phyloP scores from a whole-genome alignment of 1,140 invertebrate species.

The Sogatella furcifera region DNA sequence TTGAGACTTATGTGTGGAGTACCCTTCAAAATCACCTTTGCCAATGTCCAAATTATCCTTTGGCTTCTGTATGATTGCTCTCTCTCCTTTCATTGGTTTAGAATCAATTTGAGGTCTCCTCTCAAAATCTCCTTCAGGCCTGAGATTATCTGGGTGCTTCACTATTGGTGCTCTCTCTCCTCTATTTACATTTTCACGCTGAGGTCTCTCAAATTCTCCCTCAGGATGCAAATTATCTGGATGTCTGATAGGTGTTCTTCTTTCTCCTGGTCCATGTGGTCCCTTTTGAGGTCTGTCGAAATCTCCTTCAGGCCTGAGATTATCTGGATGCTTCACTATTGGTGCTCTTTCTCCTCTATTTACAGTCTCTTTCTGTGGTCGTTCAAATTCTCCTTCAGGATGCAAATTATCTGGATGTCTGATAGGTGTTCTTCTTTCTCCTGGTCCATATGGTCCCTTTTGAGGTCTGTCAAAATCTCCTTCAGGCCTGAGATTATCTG shows the following conservation, averaged over 20 bases:
- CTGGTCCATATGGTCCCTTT: constrained; percentile 28
- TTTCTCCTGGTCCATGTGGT: constrained; percentile 35
- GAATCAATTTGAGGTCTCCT: constrained; percentile 29
- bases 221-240: constrained; percentile 48
- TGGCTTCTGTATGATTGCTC: constrained; percentile 29
- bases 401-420: constrained; percentile 36
- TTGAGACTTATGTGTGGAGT: constrained; percentile 35
- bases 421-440: constrained; percentile 28
- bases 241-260: constrained; percentile 33
- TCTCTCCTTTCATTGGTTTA: constrained; percentile 28
- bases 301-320: constrained; percentile 41
- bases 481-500: constrained; percentile 48
- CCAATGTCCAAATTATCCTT: constrained; percentile 39
- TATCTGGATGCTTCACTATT: constrained; percentile 39
- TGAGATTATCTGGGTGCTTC: constrained; percentile 42
- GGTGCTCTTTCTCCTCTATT: constrained; percentile 25
- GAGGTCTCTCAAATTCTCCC: constrained; percentile 39
- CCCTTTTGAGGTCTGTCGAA: constrained; percentile 40
- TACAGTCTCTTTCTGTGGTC: constrained; percentile 18
- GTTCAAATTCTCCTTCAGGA: constrained; percentile 37
- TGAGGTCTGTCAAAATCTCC: constrained; percentile 45
- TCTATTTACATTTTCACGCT: constrained; percentile 36
- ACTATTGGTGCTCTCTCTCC: constrained; percentile 37
- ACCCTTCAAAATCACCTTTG: constrained; percentile 38
- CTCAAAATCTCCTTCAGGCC: constrained; percentile 39